Evolutionary conservation across 2,797 vertebrate species (phyloP).

Genomic region (Oreortyx pictus): DNA sequence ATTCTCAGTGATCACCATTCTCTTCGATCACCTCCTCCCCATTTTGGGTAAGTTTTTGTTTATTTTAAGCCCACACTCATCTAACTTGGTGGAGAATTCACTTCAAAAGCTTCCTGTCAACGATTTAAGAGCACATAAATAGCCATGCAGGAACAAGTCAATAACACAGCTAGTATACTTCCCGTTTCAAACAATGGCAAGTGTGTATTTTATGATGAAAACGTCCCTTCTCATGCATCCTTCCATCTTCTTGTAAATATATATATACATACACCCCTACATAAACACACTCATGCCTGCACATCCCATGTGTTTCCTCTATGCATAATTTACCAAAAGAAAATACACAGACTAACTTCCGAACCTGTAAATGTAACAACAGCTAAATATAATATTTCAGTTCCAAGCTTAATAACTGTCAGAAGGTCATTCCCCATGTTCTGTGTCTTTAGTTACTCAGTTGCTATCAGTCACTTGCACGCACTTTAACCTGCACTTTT

Average conservation of each 20-base stretch:
- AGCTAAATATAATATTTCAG: background rate
- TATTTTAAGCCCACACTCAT: slow-evolving; percentile 24
- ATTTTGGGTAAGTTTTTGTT: background rate
- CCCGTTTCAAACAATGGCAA: slow-evolving; percentile 63
- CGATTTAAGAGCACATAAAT: slow-evolving; percentile 43
- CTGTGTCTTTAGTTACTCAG: background rate
- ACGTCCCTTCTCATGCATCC: background rate
- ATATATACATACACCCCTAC: background rate
- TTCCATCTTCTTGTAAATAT: background rate
- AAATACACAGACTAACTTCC: background rate
- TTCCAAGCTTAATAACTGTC: background rate
- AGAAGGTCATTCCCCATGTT: background rate
- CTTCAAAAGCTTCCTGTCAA: slow-evolving; percentile 66
- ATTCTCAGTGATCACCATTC: background rate
- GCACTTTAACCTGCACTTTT: background rate
- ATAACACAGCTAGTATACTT: slow-evolving; percentile 45
- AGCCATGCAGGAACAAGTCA: slow-evolving; percentile 56
- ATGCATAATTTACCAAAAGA: background rate
- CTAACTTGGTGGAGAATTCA: slow-evolving; percentile 14
- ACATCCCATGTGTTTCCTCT: background rate
- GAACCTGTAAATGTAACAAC: background rate
- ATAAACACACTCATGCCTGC: background rate
- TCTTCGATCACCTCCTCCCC: background rate
- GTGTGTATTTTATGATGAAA: background rate
- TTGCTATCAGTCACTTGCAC: background rate